Base-by-base conservation (phyloP, 2,113 vertebrate genomes). In the Chaetodon trifascialis region DNA sequence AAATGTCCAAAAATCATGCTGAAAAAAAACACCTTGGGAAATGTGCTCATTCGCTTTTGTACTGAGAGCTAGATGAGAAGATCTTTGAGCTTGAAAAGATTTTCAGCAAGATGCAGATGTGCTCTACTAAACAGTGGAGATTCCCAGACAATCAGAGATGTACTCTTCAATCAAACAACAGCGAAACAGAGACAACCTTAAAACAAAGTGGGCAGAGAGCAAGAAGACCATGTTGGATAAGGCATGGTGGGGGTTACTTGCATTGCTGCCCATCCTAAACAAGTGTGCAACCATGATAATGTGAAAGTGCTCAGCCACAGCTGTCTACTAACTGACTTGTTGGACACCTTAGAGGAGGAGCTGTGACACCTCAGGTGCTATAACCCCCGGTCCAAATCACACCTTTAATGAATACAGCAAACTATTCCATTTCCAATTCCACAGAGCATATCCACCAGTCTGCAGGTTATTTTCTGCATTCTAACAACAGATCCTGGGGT, bases 221-320 rank as follows among this genome's bases (percentile, higher is more conserved):
- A 56, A 16, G 11, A 70, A 40, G 4, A 54, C 63, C 25, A 2
- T 44, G 56, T 38, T 14, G 38, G 36, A 3, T 54, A 10, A 49
- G 47, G 23, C 19, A 49, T 1, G 17, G 4, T 36, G 54, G 21
- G 58, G 72, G 47, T 49, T 58, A 63, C 70, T 68, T 82, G 40
- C 42, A 56, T 6, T 1, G 69, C 7, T 30, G 7, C 68, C 65
- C 63, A 59, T 76, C 38, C 47, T 55, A 38, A 79, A 79, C 71
- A 89, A 89, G 79, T 88, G 70, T 64, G 51, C 67, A 69, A 49
- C 16, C 49, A 11, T 85, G 87, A 90, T 86, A 83, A 73, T 54
- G 40, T 11, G 14, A 21, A 3, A n/a, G 36, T 14, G 49, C 38
- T 23, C 0, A 2, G 36, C 38, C 17, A 4, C 36, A 14, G 38